These are phyloP conservation scores for Lordiphosa andalusiaca DNA, from an alignment of 2,888 invertebrate species.

Conservation along the genomic window DNA sequence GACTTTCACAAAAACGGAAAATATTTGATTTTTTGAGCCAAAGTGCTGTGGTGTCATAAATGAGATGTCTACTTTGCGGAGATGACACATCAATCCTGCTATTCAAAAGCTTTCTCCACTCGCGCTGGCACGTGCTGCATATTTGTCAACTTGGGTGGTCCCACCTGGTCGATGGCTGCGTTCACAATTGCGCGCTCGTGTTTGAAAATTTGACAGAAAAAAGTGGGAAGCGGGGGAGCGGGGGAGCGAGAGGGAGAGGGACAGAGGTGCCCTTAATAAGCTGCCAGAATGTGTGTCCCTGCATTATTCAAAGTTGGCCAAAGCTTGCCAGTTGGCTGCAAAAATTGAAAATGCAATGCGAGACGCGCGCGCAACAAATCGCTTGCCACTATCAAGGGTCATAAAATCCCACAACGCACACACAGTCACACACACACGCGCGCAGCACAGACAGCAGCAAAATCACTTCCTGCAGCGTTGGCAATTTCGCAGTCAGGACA, in stretches of 20 bases:
- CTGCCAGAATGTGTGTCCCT: conserved; percentile 52
- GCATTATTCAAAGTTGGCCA: conserved; percentile 66
- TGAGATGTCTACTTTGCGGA: conserved; percentile 12
- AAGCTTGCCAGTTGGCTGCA: conserved; percentile 46
- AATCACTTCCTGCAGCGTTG: conserved; percentile 70
- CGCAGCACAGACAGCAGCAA: conserved; percentile 29
- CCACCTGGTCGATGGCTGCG: conserved; percentile 3
- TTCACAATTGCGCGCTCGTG: conserved; percentile 52
- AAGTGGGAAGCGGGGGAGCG: conserved; percentile 17
- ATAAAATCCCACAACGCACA: conserved; percentile 54
- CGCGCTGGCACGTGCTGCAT: conserved; percentile 56
- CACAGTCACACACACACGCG: conserved; percentile 15
- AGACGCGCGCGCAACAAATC: conserved; percentile 62
- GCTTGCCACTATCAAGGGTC: conserved; percentile 70
- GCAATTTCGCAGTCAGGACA: conserved; percentile 58
- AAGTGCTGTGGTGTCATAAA: not conserved
- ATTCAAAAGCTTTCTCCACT: not conserved
- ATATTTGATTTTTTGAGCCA: too few relatives aligned
- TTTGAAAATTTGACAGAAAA: conserved; percentile 50
- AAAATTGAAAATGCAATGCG: conserved; percentile 67
- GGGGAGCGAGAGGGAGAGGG: conserved; percentile 1
- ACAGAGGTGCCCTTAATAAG: conserved; percentile 59
- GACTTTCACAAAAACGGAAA: too few relatives aligned
- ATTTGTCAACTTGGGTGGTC: conserved; percentile 59
- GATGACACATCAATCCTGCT: conserved; percentile 8